A percentile compares a stretch with the other conserved stretches of the same genome.
Evolutionary conservation across 2,797 vertebrate genomes (phyloP).

Genomic region (Myotis findleyi): DNA sequence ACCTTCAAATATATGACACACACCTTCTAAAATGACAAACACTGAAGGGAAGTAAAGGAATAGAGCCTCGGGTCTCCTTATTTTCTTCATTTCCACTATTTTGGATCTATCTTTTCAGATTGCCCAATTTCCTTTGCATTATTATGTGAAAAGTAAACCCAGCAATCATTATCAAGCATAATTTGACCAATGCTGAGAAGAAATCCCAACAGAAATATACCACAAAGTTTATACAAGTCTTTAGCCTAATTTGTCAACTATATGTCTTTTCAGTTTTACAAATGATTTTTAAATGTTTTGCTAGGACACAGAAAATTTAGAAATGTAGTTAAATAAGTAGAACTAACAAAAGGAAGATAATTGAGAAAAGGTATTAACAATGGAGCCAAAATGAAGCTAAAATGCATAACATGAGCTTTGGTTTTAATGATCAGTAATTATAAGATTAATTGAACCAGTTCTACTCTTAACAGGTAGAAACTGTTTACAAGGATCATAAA

Average conservation of each 20-base stretch:
- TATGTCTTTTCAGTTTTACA: neutral
- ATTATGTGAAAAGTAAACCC: neutral
- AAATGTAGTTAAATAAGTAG: neutral
- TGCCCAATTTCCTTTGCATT: neutral
- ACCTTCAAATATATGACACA: no score
- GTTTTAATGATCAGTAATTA: neutral
- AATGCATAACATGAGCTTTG: neutral
- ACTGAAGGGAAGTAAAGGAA: neutral
- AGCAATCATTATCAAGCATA: neutral
- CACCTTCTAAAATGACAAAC: neutral
- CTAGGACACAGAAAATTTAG: neutral
- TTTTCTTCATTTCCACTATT: neutral
- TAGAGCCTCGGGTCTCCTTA: neutral
- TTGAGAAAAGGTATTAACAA: neutral
- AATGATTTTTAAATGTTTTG: neutral
- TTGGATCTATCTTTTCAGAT: neutral
- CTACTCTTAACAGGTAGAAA: neutral
- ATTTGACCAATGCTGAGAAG: neutral
- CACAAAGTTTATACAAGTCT: neutral
- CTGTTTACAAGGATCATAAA: neutral
- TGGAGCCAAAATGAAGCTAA: neutral
- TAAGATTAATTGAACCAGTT: slow-evolving; percentile 1
- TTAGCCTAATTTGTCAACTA: neutral
- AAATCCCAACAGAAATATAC: neutral
- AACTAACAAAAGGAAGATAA: neutral